Conservation (phyloP, 30 jellyfish, hydroid and myxozoan species). For the Aurelia aurita complex sp. Pacific region DNA sequence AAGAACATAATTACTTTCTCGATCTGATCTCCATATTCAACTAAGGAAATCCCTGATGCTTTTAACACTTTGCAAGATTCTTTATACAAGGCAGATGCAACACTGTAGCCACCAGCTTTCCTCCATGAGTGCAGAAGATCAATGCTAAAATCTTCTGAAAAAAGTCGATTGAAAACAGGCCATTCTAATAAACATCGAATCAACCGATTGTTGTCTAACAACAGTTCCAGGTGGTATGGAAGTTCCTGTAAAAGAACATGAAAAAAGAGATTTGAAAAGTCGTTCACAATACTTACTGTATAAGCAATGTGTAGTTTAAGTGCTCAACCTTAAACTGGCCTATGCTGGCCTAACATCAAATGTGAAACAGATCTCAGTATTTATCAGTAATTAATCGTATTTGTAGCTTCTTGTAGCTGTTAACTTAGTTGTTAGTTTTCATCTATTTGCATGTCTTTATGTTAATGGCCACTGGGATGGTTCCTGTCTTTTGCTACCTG, state of each 20-base stretch:
- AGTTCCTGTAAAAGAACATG: conserved; percentile 57
- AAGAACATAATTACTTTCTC: conserved; percentile 84
- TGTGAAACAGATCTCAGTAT: no score
- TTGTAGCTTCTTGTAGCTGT: no score
- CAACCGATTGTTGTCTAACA: conserved; percentile 89
- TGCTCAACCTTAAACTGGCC: no score
- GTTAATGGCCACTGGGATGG: no score
- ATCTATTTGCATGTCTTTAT: no score
- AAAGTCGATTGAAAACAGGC: conserved; percentile 98
- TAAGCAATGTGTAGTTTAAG: no score
- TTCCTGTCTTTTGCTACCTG: no score
- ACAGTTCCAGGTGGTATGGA: conserved; percentile 92
- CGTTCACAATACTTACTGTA: no score
- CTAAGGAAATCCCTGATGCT: conserved; percentile 52
- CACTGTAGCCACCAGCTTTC: conserved; percentile 98
- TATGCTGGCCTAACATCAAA: no score
- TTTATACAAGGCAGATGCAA: conserved; percentile 91
- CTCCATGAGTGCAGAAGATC: conserved; percentile 96
- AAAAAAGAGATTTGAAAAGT: background rate
- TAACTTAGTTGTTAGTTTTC: no score
- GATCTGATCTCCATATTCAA: conserved; percentile 84
- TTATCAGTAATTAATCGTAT: no score
- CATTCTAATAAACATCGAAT: conserved; percentile 92
- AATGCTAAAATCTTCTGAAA: conserved; percentile 92
- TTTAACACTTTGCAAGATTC: conserved; percentile 71